Conservation (phyloP, 1,140 invertebrate species). For the Thaumatotibia leucotreta region DNA sequence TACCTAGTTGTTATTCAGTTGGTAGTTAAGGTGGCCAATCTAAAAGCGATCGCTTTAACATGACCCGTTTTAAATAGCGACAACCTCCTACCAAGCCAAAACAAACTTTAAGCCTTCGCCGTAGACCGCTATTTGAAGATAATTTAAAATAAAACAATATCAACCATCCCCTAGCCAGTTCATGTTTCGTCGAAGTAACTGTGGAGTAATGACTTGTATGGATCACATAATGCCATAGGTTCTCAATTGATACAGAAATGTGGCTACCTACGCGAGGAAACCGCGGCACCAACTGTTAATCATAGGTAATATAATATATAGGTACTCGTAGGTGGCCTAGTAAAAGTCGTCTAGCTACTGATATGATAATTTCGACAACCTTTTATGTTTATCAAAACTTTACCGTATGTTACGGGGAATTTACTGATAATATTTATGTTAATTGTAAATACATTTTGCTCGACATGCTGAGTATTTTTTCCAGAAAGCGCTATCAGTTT, state of each 20-base stretch:
- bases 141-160: not conserved
- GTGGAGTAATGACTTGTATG: not conserved
- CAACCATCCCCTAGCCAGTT: not conserved
- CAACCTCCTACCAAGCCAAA: not conserved
- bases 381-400: conserved; percentile 15
- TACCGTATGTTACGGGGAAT: conserved; percentile 7
- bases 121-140: not conserved
- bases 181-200: not conserved
- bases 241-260: not conserved
- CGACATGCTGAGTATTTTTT: too few relatives aligned
- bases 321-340: too few relatives aligned
- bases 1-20: not conserved
- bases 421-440: not conserved
- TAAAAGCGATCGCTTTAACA: not conserved
- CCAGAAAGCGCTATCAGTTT: too few relatives aligned
- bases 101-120: not conserved
- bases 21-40: not conserved
- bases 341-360: conserved; percentile 33
- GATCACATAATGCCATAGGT: not conserved
- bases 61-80: not conserved
- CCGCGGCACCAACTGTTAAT: conserved; percentile 18
- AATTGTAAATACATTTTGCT: too few relatives aligned
- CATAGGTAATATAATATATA: too few relatives aligned
- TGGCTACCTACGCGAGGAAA: not conserved
- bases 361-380: conserved; percentile 29